Base-by-base conservation (phyloP, 2,797 vertebrate genomes). In the Aphelocoma californica region DNA sequence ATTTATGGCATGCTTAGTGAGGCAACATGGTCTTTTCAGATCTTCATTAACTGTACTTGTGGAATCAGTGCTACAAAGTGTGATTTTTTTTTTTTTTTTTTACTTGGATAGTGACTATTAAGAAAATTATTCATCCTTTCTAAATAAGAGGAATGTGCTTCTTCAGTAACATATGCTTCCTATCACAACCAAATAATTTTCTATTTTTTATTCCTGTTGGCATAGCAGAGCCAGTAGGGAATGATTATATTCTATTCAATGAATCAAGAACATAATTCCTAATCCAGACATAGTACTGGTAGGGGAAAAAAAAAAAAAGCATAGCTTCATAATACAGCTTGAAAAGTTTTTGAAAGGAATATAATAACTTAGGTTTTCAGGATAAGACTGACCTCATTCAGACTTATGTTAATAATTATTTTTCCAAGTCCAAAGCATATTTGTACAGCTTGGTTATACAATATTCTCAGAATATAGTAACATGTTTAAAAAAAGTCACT, bases 91-190 rank as follows among this genome's bases (percentile, higher is more conserved):
- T 38, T 48, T 38, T 23, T n/a, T 21, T 79, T 92, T 81, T 84
- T 9, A 60, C 31, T 78, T 83, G 51, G 29, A 54, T 74, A 88
- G 34, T 62, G 36, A 57, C 40, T 92, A 54, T 95, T 91, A 72
- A 64, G 32, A 89, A 92, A 89, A 80, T 92, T 26, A 71, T 78
- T 92, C 31, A 45, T 69, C 53, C 19, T 67, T 77, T 73, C 53
- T 78, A 60, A 88, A 44, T 85, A 80, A 74, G 79, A 81, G 23
- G 38, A 81, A 69, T 88, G 36, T 66, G 18, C 38, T 89, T 36
- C 72, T 92, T 75, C 51, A 86, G 48, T 88, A 92, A 91, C 91
- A 92, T 92, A 58, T 92, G 91, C 79, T 95, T 95, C 91, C 32
- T 88, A 94, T 95, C 89, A 93, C 0, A 2, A 73, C 61, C 54